phyloP scores from a whole-genome alignment of 2,113 vertebrate genomes.

The Rhadina sibilatrix region DNA sequence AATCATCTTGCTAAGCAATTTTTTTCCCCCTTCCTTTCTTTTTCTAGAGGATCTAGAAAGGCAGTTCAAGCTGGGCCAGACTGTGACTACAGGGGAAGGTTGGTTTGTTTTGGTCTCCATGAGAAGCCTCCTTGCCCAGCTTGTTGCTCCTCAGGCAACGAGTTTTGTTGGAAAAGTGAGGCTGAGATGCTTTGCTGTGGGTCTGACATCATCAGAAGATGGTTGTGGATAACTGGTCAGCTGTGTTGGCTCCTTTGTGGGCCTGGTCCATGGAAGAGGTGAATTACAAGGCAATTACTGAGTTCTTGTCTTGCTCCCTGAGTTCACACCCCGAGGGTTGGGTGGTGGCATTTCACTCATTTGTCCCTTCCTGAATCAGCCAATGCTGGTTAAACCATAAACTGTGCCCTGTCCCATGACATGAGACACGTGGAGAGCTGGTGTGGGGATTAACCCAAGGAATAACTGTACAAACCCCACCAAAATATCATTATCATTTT shows the following conservation, averaged over 20 bases:
- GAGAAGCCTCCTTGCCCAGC: background rate
- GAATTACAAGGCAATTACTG: background rate
- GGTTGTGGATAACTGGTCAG: background rate
- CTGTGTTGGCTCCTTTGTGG: background rate
- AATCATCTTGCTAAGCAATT: slow-evolving; percentile 67
- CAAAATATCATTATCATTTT: background rate
- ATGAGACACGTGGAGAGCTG: background rate
- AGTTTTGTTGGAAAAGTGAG: background rate
- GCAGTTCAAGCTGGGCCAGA: background rate
- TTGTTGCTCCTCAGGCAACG: background rate
- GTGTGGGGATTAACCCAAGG: background rate
- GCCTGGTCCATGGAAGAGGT: background rate
- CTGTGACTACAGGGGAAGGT: background rate
- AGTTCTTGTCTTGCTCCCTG: background rate
- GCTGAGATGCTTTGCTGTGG: background rate
- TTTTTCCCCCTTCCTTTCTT: background rate
- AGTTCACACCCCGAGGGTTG: background rate
- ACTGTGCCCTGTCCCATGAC: background rate
- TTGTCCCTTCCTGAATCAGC: background rate
- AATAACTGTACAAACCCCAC: background rate
- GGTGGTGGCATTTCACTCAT: background rate
- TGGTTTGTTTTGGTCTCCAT: slow-evolving; percentile 22
- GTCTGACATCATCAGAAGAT: background rate
- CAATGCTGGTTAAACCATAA: background rate
- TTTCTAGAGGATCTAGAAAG: slow-evolving; percentile 20